Evolutionary conservation across 2,113 vertebrate species (phyloP).

Genomic region (Sapajus apella): DNA sequence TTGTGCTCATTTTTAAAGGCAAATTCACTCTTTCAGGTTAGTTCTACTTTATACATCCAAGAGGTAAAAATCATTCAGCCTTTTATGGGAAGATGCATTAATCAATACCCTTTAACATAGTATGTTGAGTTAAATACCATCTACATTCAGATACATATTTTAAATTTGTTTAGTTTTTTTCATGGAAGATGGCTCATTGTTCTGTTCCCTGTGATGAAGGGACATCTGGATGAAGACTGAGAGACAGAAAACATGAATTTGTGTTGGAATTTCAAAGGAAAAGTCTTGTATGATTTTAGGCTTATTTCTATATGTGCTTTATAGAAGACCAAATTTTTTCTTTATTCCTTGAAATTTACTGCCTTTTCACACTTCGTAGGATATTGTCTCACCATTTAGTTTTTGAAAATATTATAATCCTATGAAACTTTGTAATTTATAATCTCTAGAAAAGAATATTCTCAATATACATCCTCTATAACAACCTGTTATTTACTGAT

Average conservation of each 20-base stretch:
- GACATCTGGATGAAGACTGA: not conserved
- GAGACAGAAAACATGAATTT: not conserved
- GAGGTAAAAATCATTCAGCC: not conserved
- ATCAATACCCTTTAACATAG: not conserved
- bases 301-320: not conserved
- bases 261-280: slow-evolving; percentile 38
- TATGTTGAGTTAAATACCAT: not conserved
- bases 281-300: not conserved
- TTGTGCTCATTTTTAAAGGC: not conserved
- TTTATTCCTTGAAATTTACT: not conserved
- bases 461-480: not conserved
- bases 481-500: not conserved
- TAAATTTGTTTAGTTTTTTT: not conserved
- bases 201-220: not conserved
- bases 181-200: not conserved
- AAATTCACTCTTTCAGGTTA: not conserved
- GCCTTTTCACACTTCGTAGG: not conserved
- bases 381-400: not conserved
- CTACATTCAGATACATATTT: not conserved
- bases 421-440: not conserved
- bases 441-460: not conserved
- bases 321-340: not conserved
- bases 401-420: not conserved
- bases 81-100: not conserved
- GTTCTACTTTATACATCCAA: not conserved